Evolutionary conservation across 2,888 invertebrate species (phyloP).

Genomic region (Pammene aurita): DNA sequence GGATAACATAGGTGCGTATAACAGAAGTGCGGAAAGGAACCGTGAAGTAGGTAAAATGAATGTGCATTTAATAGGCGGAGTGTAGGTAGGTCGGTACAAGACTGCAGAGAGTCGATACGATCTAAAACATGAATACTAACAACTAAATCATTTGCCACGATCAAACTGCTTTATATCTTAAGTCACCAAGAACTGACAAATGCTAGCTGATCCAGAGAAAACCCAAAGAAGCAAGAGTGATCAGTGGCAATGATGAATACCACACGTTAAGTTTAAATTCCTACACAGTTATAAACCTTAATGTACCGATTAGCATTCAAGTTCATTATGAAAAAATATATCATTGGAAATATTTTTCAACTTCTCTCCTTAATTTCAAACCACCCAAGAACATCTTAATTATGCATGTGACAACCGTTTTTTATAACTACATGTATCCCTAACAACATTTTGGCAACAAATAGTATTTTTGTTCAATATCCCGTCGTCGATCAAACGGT

Average conservation of each 20-base stretch:
- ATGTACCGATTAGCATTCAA: constrained; percentile 80
- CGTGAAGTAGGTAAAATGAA: constrained; percentile 59
- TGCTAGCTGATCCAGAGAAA: constrained; percentile 1
- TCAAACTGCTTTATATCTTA: constrained; percentile 53
- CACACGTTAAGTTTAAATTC: constrained; percentile 80
- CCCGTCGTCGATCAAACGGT: constrained; percentile 69
- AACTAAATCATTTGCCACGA: constrained; percentile 75
- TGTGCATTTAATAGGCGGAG: constrained; percentile 70
- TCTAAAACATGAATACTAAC: constrained; percentile 83
- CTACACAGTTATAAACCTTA: constrained; percentile 83
- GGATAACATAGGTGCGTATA: constrained; percentile 45
- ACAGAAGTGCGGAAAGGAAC: constrained; percentile 47
- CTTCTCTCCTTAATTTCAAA: constrained; percentile 79
- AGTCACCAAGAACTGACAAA: constrained; percentile 10
- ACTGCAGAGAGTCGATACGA: constrained; percentile 75
- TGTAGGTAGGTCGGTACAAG: constrained; percentile 66
- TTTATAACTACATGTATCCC: constrained; percentile 80
- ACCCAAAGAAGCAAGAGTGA: constrained; percentile 27
- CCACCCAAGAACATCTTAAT: constrained; percentile 82
- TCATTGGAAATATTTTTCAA: constrained; percentile 82
- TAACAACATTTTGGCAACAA: constrained; percentile 84
- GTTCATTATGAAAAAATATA: constrained; percentile 83
- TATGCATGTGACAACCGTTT: constrained; percentile 82
- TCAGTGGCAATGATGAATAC: constrained; percentile 69
- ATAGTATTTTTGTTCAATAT: constrained; percentile 71